phyloP scores from a whole-genome alignment of 2,113 vertebrate species.

The Leiothrix lutea region DNA sequence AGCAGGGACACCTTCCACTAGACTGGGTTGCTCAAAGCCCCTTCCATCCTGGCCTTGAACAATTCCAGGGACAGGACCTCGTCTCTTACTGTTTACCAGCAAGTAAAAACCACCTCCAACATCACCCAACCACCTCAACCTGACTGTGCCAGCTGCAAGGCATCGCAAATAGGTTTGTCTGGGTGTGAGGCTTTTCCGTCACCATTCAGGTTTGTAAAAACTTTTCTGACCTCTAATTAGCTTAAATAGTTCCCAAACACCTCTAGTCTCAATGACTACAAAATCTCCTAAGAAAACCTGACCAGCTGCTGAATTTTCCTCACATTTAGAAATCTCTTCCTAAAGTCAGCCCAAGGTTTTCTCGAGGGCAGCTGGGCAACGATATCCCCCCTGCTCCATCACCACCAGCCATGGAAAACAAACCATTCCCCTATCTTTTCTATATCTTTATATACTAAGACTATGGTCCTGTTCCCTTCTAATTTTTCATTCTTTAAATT shows the following conservation, averaged over 20 bases:
- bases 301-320: background rate
- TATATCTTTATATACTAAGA: background rate
- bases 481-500: background rate
- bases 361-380: fast-evolving
- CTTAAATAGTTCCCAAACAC: background rate
- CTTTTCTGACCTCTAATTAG: background rate
- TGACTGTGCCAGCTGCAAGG: fast-evolving
- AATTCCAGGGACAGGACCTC: background rate
- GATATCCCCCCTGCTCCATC: background rate
- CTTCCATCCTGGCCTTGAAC: background rate
- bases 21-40: background rate
- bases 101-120: background rate
- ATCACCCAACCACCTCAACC: background rate
- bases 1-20: background rate
- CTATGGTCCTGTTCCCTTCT: background rate
- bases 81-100: background rate
- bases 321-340: background rate
- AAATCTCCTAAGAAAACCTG: background rate
- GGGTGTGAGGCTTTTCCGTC: background rate
- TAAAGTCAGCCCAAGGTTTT: background rate
- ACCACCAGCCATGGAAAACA: fast-evolving
- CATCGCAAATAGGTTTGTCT: background rate
- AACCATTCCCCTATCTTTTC: background rate
- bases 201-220: fast-evolving
- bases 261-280: background rate